Evolutionary conservation across 1,140 invertebrate species (phyloP).

Genomic region (Nephila pilipes): DNA sequence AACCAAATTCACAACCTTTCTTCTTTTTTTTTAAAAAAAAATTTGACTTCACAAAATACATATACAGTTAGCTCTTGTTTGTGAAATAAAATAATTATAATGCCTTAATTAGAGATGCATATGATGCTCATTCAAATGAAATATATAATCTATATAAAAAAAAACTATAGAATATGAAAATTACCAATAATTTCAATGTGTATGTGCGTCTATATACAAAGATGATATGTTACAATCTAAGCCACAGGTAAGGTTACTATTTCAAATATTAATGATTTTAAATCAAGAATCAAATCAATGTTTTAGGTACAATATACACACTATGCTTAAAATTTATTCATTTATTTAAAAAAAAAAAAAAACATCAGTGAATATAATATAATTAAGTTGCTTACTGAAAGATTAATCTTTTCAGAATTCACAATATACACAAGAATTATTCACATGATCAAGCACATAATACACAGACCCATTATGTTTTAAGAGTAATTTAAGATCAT

Average conservation of each 20-base stretch:
- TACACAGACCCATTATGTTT: constrained; percentile 1
- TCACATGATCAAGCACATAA: neutral
- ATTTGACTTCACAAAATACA: constrained; percentile 14
- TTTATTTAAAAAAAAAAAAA: neutral
- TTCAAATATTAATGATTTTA: neutral
- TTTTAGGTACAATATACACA: neutral
- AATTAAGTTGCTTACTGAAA: neutral
- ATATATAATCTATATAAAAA: constrained; percentile 41
- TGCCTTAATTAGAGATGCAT: constrained; percentile 17
- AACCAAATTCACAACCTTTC: constrained; percentile 15
- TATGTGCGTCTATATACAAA: constrained; percentile 61
- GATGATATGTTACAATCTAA: constrained; percentile 70
- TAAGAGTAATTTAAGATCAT: neutral
- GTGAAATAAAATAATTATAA: constrained; percentile 21
- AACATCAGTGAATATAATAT: neutral
- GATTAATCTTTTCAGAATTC: neutral
- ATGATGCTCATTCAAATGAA: constrained; percentile 29
- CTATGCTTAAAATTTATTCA: neutral
- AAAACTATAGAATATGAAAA: constrained; percentile 24
- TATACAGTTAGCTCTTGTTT: neutral
- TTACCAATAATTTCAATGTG: constrained; percentile 15
- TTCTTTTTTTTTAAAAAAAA: neutral
- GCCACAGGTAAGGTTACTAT: constrained; percentile 47
- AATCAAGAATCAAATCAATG: neutral
- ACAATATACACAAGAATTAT: constrained; percentile 40